These are phyloP conservation scores for Gnathonemus echidnorhynchus DNA, from an alignment of 2,113 vertebrate genomes.

Conservation along the genomic window DNA sequence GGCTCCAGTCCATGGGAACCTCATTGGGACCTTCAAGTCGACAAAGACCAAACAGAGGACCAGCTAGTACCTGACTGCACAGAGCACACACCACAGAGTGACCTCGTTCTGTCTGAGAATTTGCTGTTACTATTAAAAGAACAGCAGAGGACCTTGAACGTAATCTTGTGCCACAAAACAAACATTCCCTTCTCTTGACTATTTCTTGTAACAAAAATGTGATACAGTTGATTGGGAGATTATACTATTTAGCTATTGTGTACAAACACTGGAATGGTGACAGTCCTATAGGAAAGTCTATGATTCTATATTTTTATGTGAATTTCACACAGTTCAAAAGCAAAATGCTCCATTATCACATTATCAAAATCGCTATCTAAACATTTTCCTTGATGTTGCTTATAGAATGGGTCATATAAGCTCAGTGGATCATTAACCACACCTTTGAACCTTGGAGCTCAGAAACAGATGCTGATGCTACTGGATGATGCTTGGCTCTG, in stretches of 20 bases:
- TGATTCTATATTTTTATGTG: not conserved
- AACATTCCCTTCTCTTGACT: not conserved
- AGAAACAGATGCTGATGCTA: not conserved
- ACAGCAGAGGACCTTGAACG: conserved; percentile 25
- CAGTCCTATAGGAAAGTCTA: not conserved
- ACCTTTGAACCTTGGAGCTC: not conserved
- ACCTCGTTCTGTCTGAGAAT: not conserved
- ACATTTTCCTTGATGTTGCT: not conserved
- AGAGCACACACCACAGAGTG: not conserved
- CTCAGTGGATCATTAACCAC: not conserved
- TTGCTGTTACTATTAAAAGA: not conserved
- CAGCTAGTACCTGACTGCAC: not conserved
- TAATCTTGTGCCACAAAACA: conserved; percentile 33
- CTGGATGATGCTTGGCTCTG: not conserved
- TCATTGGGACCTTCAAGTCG: not conserved
- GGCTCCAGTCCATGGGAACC: not conserved
- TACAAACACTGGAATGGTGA: not conserved
- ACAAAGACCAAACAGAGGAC: not conserved
- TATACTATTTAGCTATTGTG: not conserved
- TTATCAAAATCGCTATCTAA: not conserved
- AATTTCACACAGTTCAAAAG: not conserved
- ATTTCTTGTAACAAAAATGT: not conserved
- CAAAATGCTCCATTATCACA: not conserved
- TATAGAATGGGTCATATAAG: not conserved
- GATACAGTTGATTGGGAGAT: not conserved